Conservation (phyloP, 2,888 invertebrate species). For the Cheilosia vulpina region DNA sequence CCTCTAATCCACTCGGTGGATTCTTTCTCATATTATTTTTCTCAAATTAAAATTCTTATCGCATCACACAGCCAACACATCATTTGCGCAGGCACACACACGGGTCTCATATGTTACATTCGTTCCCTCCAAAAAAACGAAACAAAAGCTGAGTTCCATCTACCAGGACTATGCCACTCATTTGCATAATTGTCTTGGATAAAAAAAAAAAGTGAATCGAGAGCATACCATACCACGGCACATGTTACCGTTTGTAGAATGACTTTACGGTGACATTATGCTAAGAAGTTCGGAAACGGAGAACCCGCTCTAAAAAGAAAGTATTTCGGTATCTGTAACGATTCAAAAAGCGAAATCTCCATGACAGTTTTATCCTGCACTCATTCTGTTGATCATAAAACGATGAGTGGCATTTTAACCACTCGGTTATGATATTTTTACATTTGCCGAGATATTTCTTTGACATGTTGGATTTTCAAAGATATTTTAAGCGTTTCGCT, state of each 20-base stretch:
- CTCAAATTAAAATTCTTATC: constrained; percentile 66
- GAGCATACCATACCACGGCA: constrained; percentile 35
- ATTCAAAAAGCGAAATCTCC: constrained; percentile 4
- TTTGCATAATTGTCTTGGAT: constrained; percentile 58
- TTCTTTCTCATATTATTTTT: constrained; percentile 10
- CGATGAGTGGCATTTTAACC: constrained; percentile 50
- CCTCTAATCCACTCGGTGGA: constrained; percentile 10
- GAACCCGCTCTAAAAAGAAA: constrained; percentile 19
- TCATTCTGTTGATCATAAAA: constrained; percentile 43
- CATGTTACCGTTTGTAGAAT: constrained; percentile 37
- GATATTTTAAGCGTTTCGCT: not conserved
- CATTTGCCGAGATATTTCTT: not conserved
- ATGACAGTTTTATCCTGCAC: constrained; percentile 18
- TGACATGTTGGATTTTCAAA: constrained; percentile 3
- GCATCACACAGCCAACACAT: constrained; percentile 28
- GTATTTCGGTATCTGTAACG: constrained; percentile 20
- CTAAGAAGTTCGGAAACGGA: constrained; percentile 45
- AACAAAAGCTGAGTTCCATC: constrained; percentile 4
- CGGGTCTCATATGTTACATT: constrained; percentile 36
- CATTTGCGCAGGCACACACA: constrained; percentile 35
- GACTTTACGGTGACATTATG: constrained; percentile 46
- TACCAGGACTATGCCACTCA: constrained; percentile 43
- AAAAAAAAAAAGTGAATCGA: not conserved
- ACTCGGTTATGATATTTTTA: constrained; percentile 3
- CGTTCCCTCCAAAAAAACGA: not conserved